Percentiles rank a stretch among this genome's conserved stretches.
These are phyloP conservation scores for Girardinichthys multiradiatus DNA, from an alignment of 2,113 vertebrate genomes.

Conservation along the genomic window DNA sequence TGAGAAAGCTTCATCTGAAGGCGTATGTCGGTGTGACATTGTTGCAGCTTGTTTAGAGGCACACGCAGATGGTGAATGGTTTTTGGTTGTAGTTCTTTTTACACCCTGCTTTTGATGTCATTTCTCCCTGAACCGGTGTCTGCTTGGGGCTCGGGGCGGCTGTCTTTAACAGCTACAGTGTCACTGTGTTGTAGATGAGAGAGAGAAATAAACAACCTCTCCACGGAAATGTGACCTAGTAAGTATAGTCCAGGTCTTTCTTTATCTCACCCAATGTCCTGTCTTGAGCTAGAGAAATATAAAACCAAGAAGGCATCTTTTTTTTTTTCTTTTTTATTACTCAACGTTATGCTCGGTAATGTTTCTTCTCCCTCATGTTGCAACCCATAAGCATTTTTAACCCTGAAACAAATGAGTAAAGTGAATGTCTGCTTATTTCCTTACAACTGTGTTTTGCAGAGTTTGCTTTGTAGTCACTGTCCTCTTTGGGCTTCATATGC, in stretches of 20 bases:
- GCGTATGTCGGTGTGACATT: neutral
- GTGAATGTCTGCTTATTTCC: conserved; percentile 41
- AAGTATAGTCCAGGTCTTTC: conserved; percentile 91
- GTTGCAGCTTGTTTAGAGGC: conserved; percentile 6
- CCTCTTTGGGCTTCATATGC: neutral
- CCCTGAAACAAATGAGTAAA: conserved; percentile 25
- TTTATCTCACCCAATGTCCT: conserved; percentile 83
- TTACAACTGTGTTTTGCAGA: conserved; percentile 20
- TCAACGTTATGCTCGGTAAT: conserved; percentile 23
- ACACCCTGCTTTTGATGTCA: conserved; percentile 63
- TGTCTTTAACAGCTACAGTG: conserved; percentile 92
- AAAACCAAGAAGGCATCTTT: conserved; percentile 30
- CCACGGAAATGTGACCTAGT: conserved; percentile 91
- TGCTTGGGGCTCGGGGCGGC: conserved; percentile 69
- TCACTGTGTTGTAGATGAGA: conserved; percentile 96
- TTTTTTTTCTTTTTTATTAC: conserved; percentile 26
- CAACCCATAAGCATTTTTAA: conserved; percentile 33
- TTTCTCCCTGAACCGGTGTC: conserved; percentile 68
- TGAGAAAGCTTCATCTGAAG: conserved; percentile 2
- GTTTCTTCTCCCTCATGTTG: conserved; percentile 28
- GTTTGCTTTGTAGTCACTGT: conserved; percentile 21
- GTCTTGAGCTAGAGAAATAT: conserved; percentile 73
- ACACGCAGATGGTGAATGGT: conserved; percentile 34
- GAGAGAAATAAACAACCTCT: conserved; percentile 88
- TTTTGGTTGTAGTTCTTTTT: conserved; percentile 60